Base-by-base conservation (phyloP, 2,797 vertebrate species). In the Diplodus sargus region DNA sequence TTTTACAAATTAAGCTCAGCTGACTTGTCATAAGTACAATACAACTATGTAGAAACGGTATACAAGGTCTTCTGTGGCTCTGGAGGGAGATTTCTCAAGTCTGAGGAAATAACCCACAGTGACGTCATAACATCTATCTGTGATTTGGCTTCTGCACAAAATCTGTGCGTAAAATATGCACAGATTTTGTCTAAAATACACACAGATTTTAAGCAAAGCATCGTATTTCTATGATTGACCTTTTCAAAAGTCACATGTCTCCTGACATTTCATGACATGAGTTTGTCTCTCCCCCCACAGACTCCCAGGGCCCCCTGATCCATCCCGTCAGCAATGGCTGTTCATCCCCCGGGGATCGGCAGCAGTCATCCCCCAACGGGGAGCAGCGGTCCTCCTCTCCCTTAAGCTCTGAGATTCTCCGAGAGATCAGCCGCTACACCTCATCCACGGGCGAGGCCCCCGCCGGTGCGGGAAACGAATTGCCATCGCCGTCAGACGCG, bases 381-480 rank as follows among this genome's bases (percentile, higher is more conserved):
- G 94, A 96, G 39, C 94, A 95, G 57, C 95, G 90, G 54, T 93
- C 96, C 4, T 93, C 97, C 63, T 97, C 97, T 78, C 97, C 97
- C 0, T 93, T 97, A 87, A 97, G 97, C 90, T 96, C 97, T 0
- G 97, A 98, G 92, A 97, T 99, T 84, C 95, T 99, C 89, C 91
- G 95, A 2, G 97, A 99, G 92, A 94, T 99, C 91, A 96, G 96
- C 89, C 96, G 95, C 91, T 99, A 97, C 12, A 92, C 96, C 0
- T 95, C 96, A 58, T 94, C 95, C 3, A 90, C 96, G 0, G 93
- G 94, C 4, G 94, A 95, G 0, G 92, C 95, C 70, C 79, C 93
- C 7, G 76, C 65, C 10, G 90, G 94, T 22, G 70, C 64, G 15
- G 95, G 79, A 16, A 86, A 84, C 1, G 77, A 90, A 3, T 9